Base-by-base conservation (phyloP, 92 coral and sea anemone genomes). In the Palythoa heliodiscus region DNA sequence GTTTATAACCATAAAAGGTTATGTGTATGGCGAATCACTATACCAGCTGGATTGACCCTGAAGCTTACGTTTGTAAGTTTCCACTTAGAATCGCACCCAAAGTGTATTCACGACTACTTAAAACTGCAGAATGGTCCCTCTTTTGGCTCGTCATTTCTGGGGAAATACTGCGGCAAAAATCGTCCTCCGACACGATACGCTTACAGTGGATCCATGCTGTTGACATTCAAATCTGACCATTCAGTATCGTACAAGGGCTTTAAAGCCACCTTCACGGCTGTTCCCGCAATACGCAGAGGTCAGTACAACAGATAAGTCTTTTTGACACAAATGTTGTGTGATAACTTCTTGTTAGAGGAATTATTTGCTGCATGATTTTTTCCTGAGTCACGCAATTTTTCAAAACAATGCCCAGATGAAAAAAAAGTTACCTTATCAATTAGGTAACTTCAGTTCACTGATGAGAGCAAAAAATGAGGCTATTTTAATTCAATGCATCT, bases 51-150 rank as follows among this genome's bases (percentile, higher is more conserved):
- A 24, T 20, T 22, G 47, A 63, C 69, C 11, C 20, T 76, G 82
- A 76, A 76, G 11, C 82, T 76, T 76, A 54, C 82, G 12, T 76
- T 76, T 76, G 37, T 63, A 20, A 54, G 68, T 35, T 76, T 76
- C 11, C 82, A 55, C 19, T 10, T 58, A 66, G 82, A 76, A 37
- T 53, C 24, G 48, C 47, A 76, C 17, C 35, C 82, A 24, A 76
- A 76, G 40, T 76, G 82, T 39, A 76, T 1, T 2, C 25, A 52
- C 15, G 70, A 76, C 69, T 76, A 76, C 43, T 47, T 76, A 22
- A 24, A 52, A 55, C 69, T 76, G 82, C 82, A 55, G 48, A 53
- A 58, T 55, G 82, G 82, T 7, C 23, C 7, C 20, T 11, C 20
- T 19, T 57, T 10, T 20, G 67, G 82, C 37, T 53, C 82, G 9